These are phyloP conservation scores for Propithecus perrieri DNA, from an alignment of 2,797 vertebrate species.

Conservation along the genomic window DNA sequence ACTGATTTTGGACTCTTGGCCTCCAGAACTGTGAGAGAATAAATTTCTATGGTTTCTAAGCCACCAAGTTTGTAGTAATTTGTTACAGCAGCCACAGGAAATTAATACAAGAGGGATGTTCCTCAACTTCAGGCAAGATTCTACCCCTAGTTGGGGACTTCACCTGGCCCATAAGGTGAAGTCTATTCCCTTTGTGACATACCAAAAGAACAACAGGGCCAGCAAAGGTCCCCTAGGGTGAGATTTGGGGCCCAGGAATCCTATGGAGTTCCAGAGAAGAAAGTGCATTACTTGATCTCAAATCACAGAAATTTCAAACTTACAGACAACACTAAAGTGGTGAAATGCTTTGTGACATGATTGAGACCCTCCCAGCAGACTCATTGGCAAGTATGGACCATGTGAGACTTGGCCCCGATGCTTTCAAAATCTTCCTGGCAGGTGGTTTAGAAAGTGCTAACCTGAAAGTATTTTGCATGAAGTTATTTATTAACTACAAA, in stretches of 20 bases:
- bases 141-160: background rate
- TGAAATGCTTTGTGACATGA: background rate
- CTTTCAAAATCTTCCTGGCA: slow-evolving; percentile 21
- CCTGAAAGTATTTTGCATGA: slow-evolving; percentile 5
- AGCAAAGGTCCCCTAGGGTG: background rate
- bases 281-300: background rate
- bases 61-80: background rate
- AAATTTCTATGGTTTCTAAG: background rate
- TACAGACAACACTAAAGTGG: background rate
- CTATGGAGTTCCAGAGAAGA: background rate
- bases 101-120: background rate
- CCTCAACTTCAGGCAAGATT: background rate
- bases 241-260: background rate
- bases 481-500: slow-evolving; percentile 3
- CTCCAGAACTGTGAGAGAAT: background rate
- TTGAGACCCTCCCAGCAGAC: background rate
- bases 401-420: background rate
- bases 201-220: background rate
- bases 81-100: background rate
- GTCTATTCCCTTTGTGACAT: background rate
- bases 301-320: slow-evolving; percentile 13
- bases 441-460: slow-evolving; percentile 6
- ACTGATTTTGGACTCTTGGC: background rate
- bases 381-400: background rate
- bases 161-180: background rate